Evolutionary conservation across 2,797 vertebrate species (phyloP).

Genomic region (Heterohyrax brucei): DNA sequence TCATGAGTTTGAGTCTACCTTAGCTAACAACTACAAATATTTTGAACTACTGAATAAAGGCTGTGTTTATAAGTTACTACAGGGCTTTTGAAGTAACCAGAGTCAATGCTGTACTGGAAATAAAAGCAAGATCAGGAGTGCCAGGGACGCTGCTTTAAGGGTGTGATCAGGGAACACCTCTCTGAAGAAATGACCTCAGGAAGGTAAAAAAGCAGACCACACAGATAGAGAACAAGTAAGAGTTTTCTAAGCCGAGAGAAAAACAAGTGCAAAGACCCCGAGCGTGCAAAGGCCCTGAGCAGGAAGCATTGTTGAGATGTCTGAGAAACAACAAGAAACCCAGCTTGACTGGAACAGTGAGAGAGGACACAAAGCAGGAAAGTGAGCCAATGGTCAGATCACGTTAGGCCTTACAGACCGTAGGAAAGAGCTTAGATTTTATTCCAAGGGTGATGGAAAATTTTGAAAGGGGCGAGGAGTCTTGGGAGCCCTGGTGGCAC

Average conservation of each 20-base stretch:
- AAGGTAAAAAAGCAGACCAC: neutral
- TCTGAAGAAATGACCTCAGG: neutral
- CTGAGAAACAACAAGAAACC: neutral
- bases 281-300: neutral
- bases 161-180: neutral
- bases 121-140: neutral
- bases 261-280: neutral
- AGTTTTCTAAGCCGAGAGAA: neutral
- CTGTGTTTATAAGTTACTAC: neutral
- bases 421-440: neutral
- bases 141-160: neutral
- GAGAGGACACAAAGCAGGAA: neutral
- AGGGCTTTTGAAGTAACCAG: neutral
- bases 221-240: neutral
- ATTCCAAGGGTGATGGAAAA: neutral
- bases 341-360: neutral
- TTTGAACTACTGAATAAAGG: neutral
- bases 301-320: neutral
- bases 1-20: neutral
- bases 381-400: neutral
- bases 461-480: neutral
- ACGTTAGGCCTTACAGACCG: fast-evolving
- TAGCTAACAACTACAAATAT: neutral
- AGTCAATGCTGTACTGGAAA: neutral
- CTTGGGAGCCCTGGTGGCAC: no score